Conservation (phyloP, 1,140 invertebrate genomes). For the Agrilus planipennis region DNA sequence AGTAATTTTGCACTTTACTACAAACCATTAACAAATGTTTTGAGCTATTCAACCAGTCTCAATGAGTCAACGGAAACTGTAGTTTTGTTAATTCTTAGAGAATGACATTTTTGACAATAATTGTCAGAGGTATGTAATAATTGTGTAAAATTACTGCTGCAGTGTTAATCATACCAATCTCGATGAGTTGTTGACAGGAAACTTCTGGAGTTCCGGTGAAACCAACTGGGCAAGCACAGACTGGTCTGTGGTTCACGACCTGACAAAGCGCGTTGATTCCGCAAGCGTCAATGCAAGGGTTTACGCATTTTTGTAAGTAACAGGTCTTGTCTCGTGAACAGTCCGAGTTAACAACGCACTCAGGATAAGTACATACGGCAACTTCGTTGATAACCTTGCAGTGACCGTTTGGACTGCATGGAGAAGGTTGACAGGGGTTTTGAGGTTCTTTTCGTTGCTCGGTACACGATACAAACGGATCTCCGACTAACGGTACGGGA, state of each 20-base stretch:
- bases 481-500: slow-evolving; percentile 52
- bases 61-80: too few species aligned
- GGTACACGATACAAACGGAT: slow-evolving; percentile 62
- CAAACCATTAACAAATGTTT: too few species aligned
- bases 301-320: slow-evolving; percentile 65
- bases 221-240: slow-evolving; percentile 67
- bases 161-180: too few species aligned
- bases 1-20: too few species aligned
- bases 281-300: slow-evolving; percentile 70
- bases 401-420: slow-evolving; percentile 66
- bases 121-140: too few species aligned
- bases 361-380: slow-evolving; percentile 68
- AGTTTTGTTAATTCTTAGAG: too few species aligned
- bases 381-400: slow-evolving; percentile 57
- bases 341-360: slow-evolving; percentile 74
- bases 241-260: slow-evolving; percentile 65
- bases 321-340: slow-evolving; percentile 72
- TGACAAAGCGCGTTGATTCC: slow-evolving; percentile 77
- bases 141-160: too few species aligned
- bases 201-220: slow-evolving; percentile 70
- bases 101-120: too few species aligned
- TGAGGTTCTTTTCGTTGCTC: slow-evolving; percentile 34
- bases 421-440: slow-evolving; percentile 70
- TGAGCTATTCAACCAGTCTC: too few species aligned
- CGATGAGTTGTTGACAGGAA: slow-evolving; percentile 51